Evolutionary conservation across 2,888 invertebrate species (phyloP).

Genomic region (Meteorus colon): DNA sequence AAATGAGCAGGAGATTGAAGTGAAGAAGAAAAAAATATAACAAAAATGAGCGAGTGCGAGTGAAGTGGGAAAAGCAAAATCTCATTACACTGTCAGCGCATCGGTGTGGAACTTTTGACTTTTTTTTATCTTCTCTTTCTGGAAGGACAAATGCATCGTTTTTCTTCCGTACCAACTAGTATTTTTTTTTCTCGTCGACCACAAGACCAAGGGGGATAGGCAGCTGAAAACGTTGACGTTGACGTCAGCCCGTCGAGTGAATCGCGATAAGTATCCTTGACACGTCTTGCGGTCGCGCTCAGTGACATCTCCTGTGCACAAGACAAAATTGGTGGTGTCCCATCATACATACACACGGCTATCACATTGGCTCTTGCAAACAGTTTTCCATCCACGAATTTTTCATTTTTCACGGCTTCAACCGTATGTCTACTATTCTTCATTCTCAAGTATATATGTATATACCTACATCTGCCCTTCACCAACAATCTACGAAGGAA

Average conservation of each 20-base stretch:
- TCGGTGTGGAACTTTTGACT: slow-evolving; percentile 28
- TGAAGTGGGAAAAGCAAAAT: slow-evolving; percentile 36
- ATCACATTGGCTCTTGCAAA: slow-evolving; percentile 8
- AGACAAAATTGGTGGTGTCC: slow-evolving; percentile 34
- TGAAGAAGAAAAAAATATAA: slow-evolving; percentile 14
- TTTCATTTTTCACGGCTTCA: slow-evolving; percentile 40
- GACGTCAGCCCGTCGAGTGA: slow-evolving; percentile 36
- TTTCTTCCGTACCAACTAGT: slow-evolving; percentile 20
- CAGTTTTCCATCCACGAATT: slow-evolving; percentile 19
- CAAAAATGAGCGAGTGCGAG: slow-evolving; percentile 17
- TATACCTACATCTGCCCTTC: background rate
- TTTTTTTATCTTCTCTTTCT: background rate
- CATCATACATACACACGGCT: background rate
- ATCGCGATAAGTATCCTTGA: slow-evolving; percentile 42
- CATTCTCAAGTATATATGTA: slow-evolving; percentile 17
- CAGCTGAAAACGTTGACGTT: slow-evolving; percentile 12
- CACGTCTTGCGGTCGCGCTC: slow-evolving; percentile 34
- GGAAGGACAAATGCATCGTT: slow-evolving; percentile 29
- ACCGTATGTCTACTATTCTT: slow-evolving; percentile 30
- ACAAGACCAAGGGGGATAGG: slow-evolving; percentile 1
- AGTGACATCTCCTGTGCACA: slow-evolving; percentile 20
- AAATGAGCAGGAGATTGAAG: slow-evolving; percentile 15
- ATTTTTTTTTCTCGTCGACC: slow-evolving; percentile 13
- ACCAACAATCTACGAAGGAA: slow-evolving; percentile 17
- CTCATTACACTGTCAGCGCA: slow-evolving; percentile 38